Conservation (phyloP, 2,888 invertebrate genomes). For the Phymatocera aterrima region DNA sequence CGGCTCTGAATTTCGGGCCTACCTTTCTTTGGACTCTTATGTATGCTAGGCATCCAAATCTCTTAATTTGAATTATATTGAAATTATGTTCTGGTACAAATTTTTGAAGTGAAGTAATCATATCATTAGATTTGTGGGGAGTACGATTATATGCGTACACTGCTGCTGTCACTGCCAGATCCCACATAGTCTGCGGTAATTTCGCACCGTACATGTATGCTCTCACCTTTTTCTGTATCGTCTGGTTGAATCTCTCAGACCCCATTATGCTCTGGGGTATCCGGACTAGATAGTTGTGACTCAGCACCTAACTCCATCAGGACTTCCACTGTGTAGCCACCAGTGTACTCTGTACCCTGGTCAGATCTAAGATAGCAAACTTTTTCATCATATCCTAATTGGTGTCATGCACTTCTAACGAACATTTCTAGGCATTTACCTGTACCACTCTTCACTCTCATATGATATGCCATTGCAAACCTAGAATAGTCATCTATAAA, state of each 20-base stretch:
- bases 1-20: slow-evolving; percentile 51
- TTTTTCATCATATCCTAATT: slow-evolving; percentile 54
- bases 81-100: slow-evolving; percentile 43
- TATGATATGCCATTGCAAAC: slow-evolving; percentile 50
- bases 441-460: slow-evolving; percentile 52
- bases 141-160: too few species aligned
- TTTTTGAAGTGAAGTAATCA: slow-evolving; percentile 41
- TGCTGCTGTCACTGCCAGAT: slow-evolving; percentile 54
- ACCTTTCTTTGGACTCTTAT: slow-evolving; percentile 47
- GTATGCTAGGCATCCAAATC: slow-evolving; percentile 50
- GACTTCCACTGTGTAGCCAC: slow-evolving; percentile 52
- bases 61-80: slow-evolving; percentile 47
- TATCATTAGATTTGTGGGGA: slow-evolving; percentile 48
- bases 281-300: slow-evolving; percentile 36
- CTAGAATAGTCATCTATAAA: slow-evolving; percentile 53
- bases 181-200: slow-evolving; percentile 51
- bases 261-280: slow-evolving; percentile 49
- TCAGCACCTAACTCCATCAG: slow-evolving; percentile 50
- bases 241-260: slow-evolving; percentile 52
- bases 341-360: too few species aligned
- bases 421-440: slow-evolving; percentile 51
- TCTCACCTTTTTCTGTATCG: slow-evolving; percentile 51
- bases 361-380: slow-evolving; percentile 58
- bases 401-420: slow-evolving; percentile 53
- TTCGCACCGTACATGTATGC: slow-evolving; percentile 49